A percentile compares a stretch with the other conserved stretches of the same genome.
Evolutionary conservation across 2,888 invertebrate species (phyloP).

Genomic region (Andrena minutula): DNA sequence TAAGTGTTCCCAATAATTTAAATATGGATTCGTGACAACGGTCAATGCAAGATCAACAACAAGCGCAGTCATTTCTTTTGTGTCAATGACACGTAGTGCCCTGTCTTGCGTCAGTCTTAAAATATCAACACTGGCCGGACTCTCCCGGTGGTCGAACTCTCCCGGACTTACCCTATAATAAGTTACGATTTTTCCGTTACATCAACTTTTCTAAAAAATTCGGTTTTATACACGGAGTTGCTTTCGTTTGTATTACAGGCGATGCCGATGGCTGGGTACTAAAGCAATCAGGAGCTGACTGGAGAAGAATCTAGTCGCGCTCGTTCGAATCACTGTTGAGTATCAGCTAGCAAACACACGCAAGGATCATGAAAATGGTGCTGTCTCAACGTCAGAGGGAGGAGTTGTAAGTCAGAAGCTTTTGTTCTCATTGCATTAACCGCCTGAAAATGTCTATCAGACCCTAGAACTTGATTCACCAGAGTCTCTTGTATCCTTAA

Average conservation of each 20-base stretch:
- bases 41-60: too few species aligned
- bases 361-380: slow-evolving; percentile 98
- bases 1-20: too few species aligned
- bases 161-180: too few species aligned
- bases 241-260: slow-evolving; percentile 65
- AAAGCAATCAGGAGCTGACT: slow-evolving; percentile 77
- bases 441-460: background rate
- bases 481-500: background rate
- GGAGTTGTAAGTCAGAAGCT: slow-evolving; percentile 95
- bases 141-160: too few species aligned
- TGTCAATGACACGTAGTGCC: too few species aligned
- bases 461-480: background rate
- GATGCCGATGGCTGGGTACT: slow-evolving; percentile 78
- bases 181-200: background rate
- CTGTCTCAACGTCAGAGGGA: slow-evolving; percentile 99
- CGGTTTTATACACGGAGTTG: slow-evolving; percentile 19
- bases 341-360: slow-evolving; percentile 79
- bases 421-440: background rate
- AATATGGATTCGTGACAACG: too few species aligned
- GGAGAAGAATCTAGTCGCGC: slow-evolving; percentile 79
- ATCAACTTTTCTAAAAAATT: background rate
- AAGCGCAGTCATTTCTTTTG: too few species aligned
- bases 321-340: slow-evolving; percentile 75
- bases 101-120: too few species aligned
- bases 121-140: too few species aligned